Evolutionary conservation across 2,113 vertebrate genomes (phyloP), one percentile per base, ranked within the genome.

Genomic region (Benitochromis conjunctus): DNA sequence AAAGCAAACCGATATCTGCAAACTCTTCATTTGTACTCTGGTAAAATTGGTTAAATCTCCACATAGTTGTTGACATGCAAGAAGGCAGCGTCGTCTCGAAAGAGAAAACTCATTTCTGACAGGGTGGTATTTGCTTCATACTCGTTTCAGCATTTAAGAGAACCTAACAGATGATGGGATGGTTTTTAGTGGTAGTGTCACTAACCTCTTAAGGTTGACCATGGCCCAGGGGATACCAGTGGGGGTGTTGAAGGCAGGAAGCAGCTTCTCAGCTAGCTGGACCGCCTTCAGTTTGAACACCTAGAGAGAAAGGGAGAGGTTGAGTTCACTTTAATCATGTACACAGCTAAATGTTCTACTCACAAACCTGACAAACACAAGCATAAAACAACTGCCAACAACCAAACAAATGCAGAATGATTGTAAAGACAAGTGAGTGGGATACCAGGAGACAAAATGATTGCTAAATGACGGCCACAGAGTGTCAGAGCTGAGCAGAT

Each of bases 201-300:
- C 94, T 95, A 91, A 98, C 98, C 98, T 99, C 96, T 99, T 99
- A 57, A 99, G 96, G 95, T 99, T 99, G 90, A 99, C 99, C 98
- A 99, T 99, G 89, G 99, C 99, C 99, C 99, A 99, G 62, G 98
- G 99, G 96, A 99, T 99, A 55, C 99, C 98, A 4, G 99, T 99
- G 34, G 99, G 98, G 55, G 98, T 99, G 93, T 99, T 99, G 91
- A 99, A 99, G 53, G 99, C 98, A 89, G 99, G 99, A 89, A 99
- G 97, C 69, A 99, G 97, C 90, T 99, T 99, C 94, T 98, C 98
- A 16, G 98, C 99, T 76, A 99, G 89, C 60, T 99, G 97, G n/a
- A 98, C 98, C 3, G 99, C 98, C 96, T 99, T 99, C 84, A 97
- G 91, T 95, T 99, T 99, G 94, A 99, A 99, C 51, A 99, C 96